Evolutionary conservation across 1,140 invertebrate species (phyloP).

Genomic region (Tetraneura akinire): DNA sequence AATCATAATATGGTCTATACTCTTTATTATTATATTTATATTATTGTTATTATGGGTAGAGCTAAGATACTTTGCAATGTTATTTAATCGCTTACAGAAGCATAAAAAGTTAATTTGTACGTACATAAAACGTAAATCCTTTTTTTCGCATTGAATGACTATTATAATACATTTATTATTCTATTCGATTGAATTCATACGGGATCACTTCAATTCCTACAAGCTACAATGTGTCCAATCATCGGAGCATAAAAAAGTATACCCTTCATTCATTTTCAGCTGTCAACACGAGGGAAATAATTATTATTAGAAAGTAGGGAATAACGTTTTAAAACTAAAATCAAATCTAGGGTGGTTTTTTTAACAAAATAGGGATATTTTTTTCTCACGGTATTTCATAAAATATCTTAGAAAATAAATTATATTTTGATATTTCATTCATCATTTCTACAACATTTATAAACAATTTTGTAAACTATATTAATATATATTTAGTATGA

Average conservation of each 20-base stretch:
- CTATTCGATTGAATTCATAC: not conserved
- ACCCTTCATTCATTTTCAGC: constrained; percentile 34
- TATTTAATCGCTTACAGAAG: not conserved
- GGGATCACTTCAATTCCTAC: constrained; percentile 13
- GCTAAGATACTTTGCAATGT: no score
- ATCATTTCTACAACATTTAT: no score
- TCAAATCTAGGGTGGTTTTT: not conserved
- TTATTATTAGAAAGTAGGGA: constrained; percentile 29
- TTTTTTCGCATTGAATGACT: not conserved
- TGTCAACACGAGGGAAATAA: constrained; percentile 16
- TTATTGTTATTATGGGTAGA: no score
- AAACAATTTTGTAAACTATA: no score
- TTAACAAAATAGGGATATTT: not conserved
- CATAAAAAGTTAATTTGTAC: not conserved
- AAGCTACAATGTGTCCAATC: constrained; percentile 20
- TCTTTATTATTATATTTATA: no score
- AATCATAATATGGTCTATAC: no score
- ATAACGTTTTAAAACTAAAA: not conserved
- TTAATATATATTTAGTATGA: no score
- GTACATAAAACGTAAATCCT: not conserved
- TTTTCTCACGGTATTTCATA: constrained; percentile 19
- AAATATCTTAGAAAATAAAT: not conserved
- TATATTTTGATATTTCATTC: no score
- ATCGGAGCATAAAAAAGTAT: constrained; percentile 10
- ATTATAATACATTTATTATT: not conserved